A percentile compares a stretch with the other conserved stretches of the same genome.
These are phyloP conservation scores for Lucifuga dentata DNA, from an alignment of 2,113 vertebrate species.

Conservation along the genomic window DNA sequence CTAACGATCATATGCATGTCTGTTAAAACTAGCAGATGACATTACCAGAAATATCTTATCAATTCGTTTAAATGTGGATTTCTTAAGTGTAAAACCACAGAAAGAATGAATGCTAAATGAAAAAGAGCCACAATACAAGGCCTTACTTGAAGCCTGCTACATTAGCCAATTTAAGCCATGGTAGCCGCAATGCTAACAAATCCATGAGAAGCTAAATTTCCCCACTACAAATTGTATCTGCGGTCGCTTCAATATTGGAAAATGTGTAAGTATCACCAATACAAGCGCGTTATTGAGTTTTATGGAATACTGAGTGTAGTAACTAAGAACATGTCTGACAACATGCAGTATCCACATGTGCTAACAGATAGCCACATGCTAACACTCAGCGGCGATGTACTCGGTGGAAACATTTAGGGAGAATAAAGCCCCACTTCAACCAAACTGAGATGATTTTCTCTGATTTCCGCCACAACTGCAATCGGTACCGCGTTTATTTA, in stretches of 20 bases:
- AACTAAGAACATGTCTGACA: background rate
- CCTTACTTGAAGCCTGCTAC: conserved; percentile 48
- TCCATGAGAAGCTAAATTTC: too few species aligned
- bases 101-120: too few species aligned
- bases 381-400: conserved; percentile 36
- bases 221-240: too few species aligned
- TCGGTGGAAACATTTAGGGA: background rate
- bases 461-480: rapidly evolving
- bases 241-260: too few species aligned
- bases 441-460: rapidly evolving
- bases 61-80: too few species aligned
- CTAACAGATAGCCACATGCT: conserved; percentile 63
- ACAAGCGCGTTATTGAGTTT: rapidly evolving
- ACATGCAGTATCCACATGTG: conserved; percentile 70
- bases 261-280: too few species aligned
- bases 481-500: rapidly evolving
- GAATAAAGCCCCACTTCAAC: conserved; percentile 18
- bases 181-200: background rate
- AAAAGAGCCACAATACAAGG: conserved; percentile 17
- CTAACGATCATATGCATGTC: too few species aligned
- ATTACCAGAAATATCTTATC: too few species aligned
- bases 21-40: too few species aligned
- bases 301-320: rapidly evolving
- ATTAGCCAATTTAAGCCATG: background rate
- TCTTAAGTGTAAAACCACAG: too few species aligned